phyloP scores from a whole-genome alignment of 2,113 vertebrate species.

The Paramormyrops kingsleyae region DNA sequence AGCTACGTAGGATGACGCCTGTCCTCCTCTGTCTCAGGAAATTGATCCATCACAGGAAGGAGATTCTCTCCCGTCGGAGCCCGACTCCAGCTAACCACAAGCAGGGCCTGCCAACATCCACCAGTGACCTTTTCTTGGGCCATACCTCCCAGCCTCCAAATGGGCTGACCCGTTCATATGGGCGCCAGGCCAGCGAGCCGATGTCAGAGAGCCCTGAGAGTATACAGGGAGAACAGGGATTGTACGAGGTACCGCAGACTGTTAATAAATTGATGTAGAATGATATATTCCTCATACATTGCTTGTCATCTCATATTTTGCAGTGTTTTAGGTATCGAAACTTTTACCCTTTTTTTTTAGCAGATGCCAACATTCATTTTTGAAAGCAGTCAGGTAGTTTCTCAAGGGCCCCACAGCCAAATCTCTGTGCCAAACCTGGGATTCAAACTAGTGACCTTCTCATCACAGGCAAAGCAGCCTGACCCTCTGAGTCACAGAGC shows the following conservation, averaged over 20 bases:
- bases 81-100: conserved; percentile 62
- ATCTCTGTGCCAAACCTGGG: not conserved
- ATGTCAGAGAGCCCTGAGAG: conserved; percentile 66
- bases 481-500: not conserved
- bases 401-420: not conserved
- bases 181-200: conserved; percentile 73
- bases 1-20: not conserved
- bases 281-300: not conserved
- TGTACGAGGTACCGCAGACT: conserved; percentile 76
- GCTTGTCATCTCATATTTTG: not conserved
- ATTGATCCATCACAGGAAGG: conserved; percentile 94
- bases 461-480: not conserved
- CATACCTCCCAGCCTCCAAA: conserved; percentile 57
- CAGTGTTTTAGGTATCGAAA: not conserved
- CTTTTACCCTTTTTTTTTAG: not conserved
- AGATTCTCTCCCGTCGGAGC: conserved; percentile 78
- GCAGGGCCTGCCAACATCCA: conserved; percentile 68
- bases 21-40: conserved; percentile 61
- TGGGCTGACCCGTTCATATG: conserved; percentile 50
- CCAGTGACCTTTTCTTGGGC: conserved; percentile 81
- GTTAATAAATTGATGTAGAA: not conserved
- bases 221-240: conserved; percentile 63
- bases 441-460: not conserved
- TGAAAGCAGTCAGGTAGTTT: not conserved
- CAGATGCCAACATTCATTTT: not conserved